phyloP scores from a whole-genome alignment of 2,113 vertebrate species.

The Accipiter virgatus region DNA sequence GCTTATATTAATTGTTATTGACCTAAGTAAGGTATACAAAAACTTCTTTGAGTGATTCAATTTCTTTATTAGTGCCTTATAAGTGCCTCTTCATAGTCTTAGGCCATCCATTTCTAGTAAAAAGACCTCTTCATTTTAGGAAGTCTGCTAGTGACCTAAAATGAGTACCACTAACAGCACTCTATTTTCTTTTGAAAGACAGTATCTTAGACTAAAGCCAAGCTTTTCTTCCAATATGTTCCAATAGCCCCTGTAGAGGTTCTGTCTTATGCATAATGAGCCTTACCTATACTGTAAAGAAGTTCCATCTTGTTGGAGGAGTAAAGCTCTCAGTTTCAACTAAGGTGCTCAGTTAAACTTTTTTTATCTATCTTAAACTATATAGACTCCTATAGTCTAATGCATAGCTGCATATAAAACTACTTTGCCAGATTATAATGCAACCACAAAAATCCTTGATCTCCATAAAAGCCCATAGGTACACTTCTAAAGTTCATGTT shows the following conservation, averaged over 20 bases:
- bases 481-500: background rate
- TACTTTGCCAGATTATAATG: background rate
- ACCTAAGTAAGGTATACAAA: background rate
- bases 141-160: background rate
- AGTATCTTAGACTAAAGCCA: background rate
- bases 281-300: background rate
- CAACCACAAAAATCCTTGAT: background rate
- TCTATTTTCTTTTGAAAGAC: background rate
- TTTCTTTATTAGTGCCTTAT: background rate
- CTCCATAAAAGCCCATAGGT: background rate
- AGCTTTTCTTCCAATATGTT: background rate
- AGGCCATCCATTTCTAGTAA: background rate
- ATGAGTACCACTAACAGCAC: background rate
- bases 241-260: background rate
- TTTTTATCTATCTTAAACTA: background rate
- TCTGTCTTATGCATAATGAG: background rate
- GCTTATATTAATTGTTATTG: background rate
- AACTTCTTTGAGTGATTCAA: background rate
- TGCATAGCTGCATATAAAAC: rapidly evolving
- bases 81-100: background rate
- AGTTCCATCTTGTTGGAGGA: background rate
- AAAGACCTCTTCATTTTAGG: background rate
- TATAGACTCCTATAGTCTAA: background rate
- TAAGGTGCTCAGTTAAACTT: background rate
- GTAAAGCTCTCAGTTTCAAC: background rate